Evolutionary conservation across 1,140 invertebrate genomes (phyloP), one percentile per base, ranked within the genome.

Genomic region (Caenorhabditis briggsae): DNA sequence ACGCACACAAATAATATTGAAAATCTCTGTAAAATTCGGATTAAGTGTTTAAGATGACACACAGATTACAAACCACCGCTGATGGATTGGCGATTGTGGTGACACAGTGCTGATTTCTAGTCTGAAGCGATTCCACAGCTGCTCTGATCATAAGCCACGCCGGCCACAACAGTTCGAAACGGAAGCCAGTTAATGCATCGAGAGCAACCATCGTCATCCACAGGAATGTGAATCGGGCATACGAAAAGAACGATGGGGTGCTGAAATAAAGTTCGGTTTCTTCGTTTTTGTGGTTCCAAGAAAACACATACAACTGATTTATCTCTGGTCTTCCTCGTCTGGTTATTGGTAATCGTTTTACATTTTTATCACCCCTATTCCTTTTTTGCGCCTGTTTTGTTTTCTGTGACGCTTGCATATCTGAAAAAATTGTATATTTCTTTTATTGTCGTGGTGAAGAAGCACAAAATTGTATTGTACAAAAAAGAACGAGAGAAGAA

Each of bases 101-200:
- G 93, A 98, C 96, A 94, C 99, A 95, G 93, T 97, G 97, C 95
- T 99, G 97, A 74, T 86, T 78, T 55, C 94, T 98, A 98, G 94
- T 97, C 98, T 93, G 97, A 98, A 88, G 96, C 97, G 94, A 99
- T 97, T 94, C 98, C 97, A 88, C 98, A 96, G 93, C 70, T 1
- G 96, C 98, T 93, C 97, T 95, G 85, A 98, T 94, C 89, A 99
- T 94, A 89, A 99, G 95, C 96, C 97, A 99, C 93, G 99, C 97
- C 65, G 97, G 97, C 96, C 97, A 99, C 89, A 99, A 95, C 94
- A 98, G 98, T 94, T 99, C 98, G 94, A 99, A 98, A 90, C 97
- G 96, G 94, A 99, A 98, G 94, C 98, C 97, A 93, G 98, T 94
- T 93, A 99, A 95, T 93, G 98, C 98, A 93, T 99, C 97, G 90